These are phyloP conservation scores for Ochropleura plecta DNA, from an alignment of 2,888 invertebrate species.

Conservation along the genomic window DNA sequence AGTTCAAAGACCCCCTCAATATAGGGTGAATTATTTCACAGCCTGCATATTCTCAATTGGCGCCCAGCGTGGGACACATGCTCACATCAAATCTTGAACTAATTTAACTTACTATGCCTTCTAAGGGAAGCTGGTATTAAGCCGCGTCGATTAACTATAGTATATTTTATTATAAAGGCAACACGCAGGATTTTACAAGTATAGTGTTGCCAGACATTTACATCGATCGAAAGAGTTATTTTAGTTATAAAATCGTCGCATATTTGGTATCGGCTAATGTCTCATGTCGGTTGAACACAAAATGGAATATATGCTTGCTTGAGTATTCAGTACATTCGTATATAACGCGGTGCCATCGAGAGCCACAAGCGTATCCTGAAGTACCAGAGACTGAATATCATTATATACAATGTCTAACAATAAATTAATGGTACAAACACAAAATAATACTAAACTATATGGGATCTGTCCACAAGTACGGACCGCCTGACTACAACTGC, in stretches of 20 bases:
- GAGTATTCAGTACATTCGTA: conserved; percentile 46
- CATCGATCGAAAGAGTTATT: conserved; percentile 45
- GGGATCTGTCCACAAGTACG: conserved; percentile 55
- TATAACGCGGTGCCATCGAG: conserved; percentile 22
- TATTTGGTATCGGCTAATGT: conserved; percentile 39
- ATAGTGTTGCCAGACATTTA: conserved; percentile 50
- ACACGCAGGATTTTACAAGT: conserved; percentile 40
- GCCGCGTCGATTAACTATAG: conserved; percentile 53
- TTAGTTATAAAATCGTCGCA: conserved; percentile 28
- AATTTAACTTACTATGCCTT: conserved; percentile 64
- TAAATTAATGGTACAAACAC: conserved; percentile 59
- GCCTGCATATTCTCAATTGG: conserved; percentile 3
- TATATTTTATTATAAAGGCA: conserved; percentile 45
- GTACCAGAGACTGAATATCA: conserved; percentile 44
- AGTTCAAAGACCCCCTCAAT: background rate
- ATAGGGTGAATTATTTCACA: background rate
- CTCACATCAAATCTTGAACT: conserved; percentile 15
- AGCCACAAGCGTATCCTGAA: conserved; percentile 27
- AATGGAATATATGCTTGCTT: conserved; percentile 47
- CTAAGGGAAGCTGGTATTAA: conserved; percentile 70
- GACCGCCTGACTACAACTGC: conserved; percentile 43
- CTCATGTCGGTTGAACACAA: conserved; percentile 52
- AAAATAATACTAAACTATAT: conserved; percentile 55
- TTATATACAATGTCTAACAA: conserved; percentile 53
- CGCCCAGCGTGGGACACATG: conserved; percentile 24